Evolutionary conservation across 2,888 invertebrate genomes (phyloP).

Genomic region (Lasioglossum vierecki): DNA sequence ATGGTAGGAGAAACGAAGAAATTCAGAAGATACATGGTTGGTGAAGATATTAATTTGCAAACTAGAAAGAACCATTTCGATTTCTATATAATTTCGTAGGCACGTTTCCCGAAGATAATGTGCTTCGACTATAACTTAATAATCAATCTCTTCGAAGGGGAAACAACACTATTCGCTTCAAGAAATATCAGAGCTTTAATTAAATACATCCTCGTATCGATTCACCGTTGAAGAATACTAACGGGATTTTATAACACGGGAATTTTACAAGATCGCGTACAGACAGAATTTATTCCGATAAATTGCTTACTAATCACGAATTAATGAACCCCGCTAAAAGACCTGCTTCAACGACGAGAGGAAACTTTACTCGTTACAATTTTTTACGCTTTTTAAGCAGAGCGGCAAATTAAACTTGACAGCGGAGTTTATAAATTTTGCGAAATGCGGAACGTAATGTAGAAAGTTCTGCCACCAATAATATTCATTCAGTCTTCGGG

Average conservation of each 20-base stretch:
- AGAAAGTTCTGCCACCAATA: constrained; percentile 21
- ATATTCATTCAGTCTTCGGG: constrained; percentile 14
- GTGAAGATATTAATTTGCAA: neutral
- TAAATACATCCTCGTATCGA: neutral
- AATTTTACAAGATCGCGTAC: neutral
- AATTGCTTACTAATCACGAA: neutral
- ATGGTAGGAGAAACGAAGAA: neutral
- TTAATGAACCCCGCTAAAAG: neutral
- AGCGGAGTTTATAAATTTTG: constrained; percentile 8
- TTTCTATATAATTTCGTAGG: neutral
- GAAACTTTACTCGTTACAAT: constrained; percentile 7
- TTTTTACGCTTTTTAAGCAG: neutral
- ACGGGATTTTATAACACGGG: neutral
- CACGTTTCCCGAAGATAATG: neutral
- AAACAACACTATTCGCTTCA: neutral
- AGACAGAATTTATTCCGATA: neutral
- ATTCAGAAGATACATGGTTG: neutral
- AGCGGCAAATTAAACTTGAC: neutral
- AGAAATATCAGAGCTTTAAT: neutral
- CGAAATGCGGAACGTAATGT: constrained; percentile 8
- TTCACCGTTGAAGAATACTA: neutral
- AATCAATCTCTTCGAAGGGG: neutral
- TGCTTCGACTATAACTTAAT: neutral
- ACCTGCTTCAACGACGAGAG: neutral
- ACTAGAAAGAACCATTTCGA: neutral